Conservation (phyloP, 2,888 invertebrate genomes). For the Cheilosia scutellata region DNA sequence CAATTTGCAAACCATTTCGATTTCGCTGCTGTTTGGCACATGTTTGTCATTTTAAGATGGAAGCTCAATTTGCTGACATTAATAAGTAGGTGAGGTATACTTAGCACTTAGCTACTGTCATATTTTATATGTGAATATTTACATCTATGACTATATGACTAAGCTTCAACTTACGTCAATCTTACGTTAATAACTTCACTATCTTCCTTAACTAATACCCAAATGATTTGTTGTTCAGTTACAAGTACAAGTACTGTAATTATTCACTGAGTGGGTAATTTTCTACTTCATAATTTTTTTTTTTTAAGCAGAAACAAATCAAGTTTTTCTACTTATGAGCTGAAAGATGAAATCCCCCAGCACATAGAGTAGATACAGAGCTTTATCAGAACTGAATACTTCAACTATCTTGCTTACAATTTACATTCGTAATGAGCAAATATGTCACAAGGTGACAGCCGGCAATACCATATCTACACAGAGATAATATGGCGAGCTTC, state of each 20-base stretch:
- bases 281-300: constrained; percentile 10
- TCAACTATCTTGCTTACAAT: constrained; percentile 34
- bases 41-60: too few species aligned
- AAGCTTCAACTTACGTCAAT: background rate
- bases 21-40: too few species aligned
- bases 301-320: background rate
- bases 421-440: constrained; percentile 53
- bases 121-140: too few species aligned
- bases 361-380: background rate
- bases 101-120: too few species aligned
- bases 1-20: too few species aligned
- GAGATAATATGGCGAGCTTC: constrained; percentile 9
- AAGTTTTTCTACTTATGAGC: constrained; percentile 16
- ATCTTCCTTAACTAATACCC: constrained; percentile 3
- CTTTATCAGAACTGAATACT: constrained; percentile 28
- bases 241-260: constrained; percentile 8
- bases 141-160: background rate
- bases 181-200: constrained; percentile 2
- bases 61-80: too few species aligned
- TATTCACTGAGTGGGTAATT: constrained; percentile 8
- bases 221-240: constrained; percentile 19
- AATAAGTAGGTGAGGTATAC: background rate
- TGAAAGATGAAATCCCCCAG: constrained; percentile 4
- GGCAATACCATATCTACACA: background rate
- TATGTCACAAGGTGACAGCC: constrained; percentile 48